These are phyloP conservation scores for Hippocampus zosterae DNA, from an alignment of 2,113 vertebrate genomes.

Conservation along the genomic window DNA sequence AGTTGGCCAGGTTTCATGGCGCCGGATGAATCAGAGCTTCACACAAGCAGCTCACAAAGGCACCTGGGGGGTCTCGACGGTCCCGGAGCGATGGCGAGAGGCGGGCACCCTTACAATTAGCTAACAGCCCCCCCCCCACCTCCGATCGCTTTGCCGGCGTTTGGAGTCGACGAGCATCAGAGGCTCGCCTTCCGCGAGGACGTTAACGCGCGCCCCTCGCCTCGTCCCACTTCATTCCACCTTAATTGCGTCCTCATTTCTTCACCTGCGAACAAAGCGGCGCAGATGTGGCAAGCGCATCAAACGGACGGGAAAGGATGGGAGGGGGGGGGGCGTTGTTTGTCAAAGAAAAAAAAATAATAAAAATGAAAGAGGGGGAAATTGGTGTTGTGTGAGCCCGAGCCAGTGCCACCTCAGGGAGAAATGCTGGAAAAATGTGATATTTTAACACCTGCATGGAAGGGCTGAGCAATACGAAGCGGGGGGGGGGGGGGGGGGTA, in stretches of 20 bases:
- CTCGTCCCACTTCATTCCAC: slow-evolving; percentile 48
- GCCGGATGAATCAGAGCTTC: slow-evolving; percentile 47
- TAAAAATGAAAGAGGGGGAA: slow-evolving; percentile 71
- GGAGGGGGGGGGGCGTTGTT: slow-evolving; percentile 67
- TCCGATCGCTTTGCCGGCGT: slow-evolving; percentile 13
- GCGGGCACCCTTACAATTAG: slow-evolving; percentile 25
- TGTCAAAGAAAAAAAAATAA: slow-evolving; percentile 46
- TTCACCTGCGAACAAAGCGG: slow-evolving; percentile 73
- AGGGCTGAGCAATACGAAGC: slow-evolving; percentile 62
- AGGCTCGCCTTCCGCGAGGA: slow-evolving; percentile 24
- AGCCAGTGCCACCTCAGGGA: slow-evolving; percentile 76
- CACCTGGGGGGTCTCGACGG: slow-evolving; percentile 19
- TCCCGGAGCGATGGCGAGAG: slow-evolving; percentile 13
- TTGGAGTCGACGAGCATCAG: slow-evolving; percentile 29
- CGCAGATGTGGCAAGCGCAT: slow-evolving; percentile 72
- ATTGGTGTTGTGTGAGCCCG: slow-evolving; percentile 69
- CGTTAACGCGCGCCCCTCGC: slow-evolving; percentile 26
- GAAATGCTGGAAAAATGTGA: slow-evolving; percentile 76
- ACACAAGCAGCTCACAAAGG: slow-evolving; percentile 31
- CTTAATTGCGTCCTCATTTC: slow-evolving; percentile 65
- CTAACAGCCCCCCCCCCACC: slow-evolving; percentile 19
- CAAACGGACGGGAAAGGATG: slow-evolving; percentile 61
- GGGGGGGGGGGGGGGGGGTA: slow-evolving; percentile 54
- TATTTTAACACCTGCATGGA: slow-evolving; percentile 79
- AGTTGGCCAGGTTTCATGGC: slow-evolving; percentile 45